A percentile compares a stretch with the other conserved stretches of the same genome.
Evolutionary conservation across 1,140 invertebrate species (phyloP).

Genomic region (Apolygus lucorum): DNA sequence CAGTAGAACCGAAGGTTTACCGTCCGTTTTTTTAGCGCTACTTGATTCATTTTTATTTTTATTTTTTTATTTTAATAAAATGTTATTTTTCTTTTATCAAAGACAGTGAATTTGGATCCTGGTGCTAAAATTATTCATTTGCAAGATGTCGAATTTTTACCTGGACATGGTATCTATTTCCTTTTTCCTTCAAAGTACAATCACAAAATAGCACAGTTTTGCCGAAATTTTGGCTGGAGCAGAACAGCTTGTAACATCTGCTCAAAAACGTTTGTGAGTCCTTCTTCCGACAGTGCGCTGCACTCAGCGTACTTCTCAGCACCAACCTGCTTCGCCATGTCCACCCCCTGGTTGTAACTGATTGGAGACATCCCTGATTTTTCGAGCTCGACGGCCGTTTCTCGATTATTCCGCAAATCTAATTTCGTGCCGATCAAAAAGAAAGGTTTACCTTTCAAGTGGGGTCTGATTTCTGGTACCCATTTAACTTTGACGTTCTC

Average conservation of each 20-base stretch:
- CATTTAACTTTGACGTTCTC: constrained; percentile 97
- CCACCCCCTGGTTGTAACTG: constrained; percentile 90
- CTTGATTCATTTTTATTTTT: no score
- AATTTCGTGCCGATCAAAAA: constrained; percentile 98
- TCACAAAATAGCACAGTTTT: no score
- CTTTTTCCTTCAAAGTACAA: no score
- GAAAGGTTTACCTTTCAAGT: constrained; percentile 95
- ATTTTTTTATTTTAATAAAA: no score
- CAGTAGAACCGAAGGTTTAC: no score
- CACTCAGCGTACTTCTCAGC: constrained; percentile 99
- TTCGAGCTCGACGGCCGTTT: constrained; percentile 90
- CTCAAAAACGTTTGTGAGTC: constrained; percentile 98
- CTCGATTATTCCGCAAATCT: constrained; percentile 86
- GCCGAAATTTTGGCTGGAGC: no score
- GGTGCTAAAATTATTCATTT: background rate
- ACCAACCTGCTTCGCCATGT: constrained; percentile 99
- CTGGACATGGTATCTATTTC: no score
- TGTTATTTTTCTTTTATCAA: no score
- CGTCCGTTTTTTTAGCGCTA: no score
- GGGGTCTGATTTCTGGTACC: constrained; percentile 96
- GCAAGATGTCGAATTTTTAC: no score
- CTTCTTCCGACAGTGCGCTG: constrained; percentile 99
- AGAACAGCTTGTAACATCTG: no score
- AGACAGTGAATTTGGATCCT: constrained; percentile 8
- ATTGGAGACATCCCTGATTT: no score